These are phyloP conservation scores for Platyura marginata DNA, from an alignment of 1,140 invertebrate genomes.

Conservation along the genomic window DNA sequence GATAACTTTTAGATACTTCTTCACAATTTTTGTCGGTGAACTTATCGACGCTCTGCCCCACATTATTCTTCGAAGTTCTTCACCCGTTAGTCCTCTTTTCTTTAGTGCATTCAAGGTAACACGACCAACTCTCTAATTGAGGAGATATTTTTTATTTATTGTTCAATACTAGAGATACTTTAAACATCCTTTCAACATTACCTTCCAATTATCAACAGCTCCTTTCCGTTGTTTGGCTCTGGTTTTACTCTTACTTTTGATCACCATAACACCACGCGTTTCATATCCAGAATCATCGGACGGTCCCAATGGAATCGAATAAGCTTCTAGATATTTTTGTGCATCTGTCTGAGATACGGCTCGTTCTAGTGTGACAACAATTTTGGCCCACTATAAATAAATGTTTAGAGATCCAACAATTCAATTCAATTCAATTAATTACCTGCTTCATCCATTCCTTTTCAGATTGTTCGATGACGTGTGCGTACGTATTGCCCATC, in stretches of 20 bases:
- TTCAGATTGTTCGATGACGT: slow-evolving; percentile 94
- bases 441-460: slow-evolving; percentile 98
- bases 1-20: slow-evolving; percentile 28
- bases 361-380: slow-evolving; percentile 86
- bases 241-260: slow-evolving; percentile 93
- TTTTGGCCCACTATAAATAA: slow-evolving; percentile 98
- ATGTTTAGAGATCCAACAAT: too few relatives aligned
- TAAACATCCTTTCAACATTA: slow-evolving; percentile 16
- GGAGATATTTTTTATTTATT: slow-evolving; percentile 3
- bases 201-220: slow-evolving; percentile 96
- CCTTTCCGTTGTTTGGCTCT: slow-evolving; percentile 89
- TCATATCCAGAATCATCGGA: slow-evolving; percentile 65
- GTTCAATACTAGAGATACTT: background rate
- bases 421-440: too few relatives aligned
- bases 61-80: slow-evolving; percentile 67
- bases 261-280: slow-evolving; percentile 88
- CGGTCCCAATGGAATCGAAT: slow-evolving; percentile 78
- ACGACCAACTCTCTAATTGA: slow-evolving; percentile 59
- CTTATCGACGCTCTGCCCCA: slow-evolving; percentile 74
- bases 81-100: slow-evolving; percentile 67
- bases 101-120: slow-evolving; percentile 67
- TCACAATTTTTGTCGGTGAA: slow-evolving; percentile 52
- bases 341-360: slow-evolving; percentile 78
- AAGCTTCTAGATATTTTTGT: slow-evolving; percentile 80
- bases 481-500: slow-evolving; percentile 98